Evolutionary conservation across 2,113 vertebrate genomes (phyloP), one percentile per base, ranked within the genome.

Genomic region (Melierax canorus): DNA sequence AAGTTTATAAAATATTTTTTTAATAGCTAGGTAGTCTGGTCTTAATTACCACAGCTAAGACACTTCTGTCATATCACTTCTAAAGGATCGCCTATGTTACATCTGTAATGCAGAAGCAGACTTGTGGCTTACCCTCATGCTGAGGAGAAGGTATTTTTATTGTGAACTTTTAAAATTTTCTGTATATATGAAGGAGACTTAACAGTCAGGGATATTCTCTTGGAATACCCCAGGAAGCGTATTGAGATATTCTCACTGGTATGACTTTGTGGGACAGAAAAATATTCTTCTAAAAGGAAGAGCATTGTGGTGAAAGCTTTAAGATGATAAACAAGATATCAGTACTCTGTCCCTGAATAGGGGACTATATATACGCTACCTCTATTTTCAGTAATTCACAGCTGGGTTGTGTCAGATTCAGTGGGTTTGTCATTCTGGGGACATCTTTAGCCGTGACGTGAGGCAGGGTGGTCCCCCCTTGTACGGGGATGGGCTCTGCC

Each of bases 401-500:
- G 38, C 16, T 22, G 13, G 24, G 15, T 17, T 48, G 19, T 15
- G 32, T 39, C 32, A 9, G 11, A 56, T 36, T 32, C 32, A 3
- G 55, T 8, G 17, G 7, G 18, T 82, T 43, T 51, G 41, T 58
- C 15, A 12, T 80, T 53, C 17, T 36, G 45, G 39, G 41, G 12
- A 39, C 10, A 15, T n/a, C 9, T 46, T 10, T 11, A 48, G 34
- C 43, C 1, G 1, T 64, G 68, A 55, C 3, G 3, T 6, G 58
- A 66, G 36, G 55, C 34, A 32, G 41, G 48, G 12, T 26, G 22
- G 12, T 59, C 10, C 11, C 15, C 6, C 30, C 0, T 0, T 7
- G 11, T 16, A 7, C 0, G 0, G 48, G 32, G 17, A 34, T 12
- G 55, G 36, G 12, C 34, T 64, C 34, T 66, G n/a, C 45, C n/a